Base-by-base conservation (phyloP, 2,888 invertebrate species). In the Cerastoderma edule region DNA sequence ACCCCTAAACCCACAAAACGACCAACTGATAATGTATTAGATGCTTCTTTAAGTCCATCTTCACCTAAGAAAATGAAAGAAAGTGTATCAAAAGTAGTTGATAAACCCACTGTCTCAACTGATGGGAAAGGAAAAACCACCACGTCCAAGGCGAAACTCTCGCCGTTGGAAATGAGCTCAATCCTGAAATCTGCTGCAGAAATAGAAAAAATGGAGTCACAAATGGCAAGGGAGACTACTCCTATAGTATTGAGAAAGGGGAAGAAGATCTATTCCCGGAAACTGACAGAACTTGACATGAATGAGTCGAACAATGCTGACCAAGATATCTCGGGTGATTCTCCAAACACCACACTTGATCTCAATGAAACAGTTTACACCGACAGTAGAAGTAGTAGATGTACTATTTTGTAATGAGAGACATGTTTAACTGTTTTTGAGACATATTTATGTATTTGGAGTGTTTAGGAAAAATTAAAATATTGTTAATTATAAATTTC, bases 361-460 rank as follows among this genome's bases (percentile, higher is more conserved):
- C 66, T 78, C 19, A 74, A 82, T 69, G 76, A 72, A 22, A 78
- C 82, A 13, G 54, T 82, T 5, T 68, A 72, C 32, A 74, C 78
- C 22, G 82, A 82, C 54, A 82, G 82, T 63, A 46, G 78, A 44
- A 78, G 82, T 67, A 32, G 74, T n/a, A 32, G 78, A 53, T 82
- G 82, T 69, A 67, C 63, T 32, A 82, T 82, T 27, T 67, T 81
- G 57, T 81, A 70, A 74, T n/a, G 30, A 2, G 22, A 8, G 10
- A 4, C 22, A 28, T 1, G 8, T 32, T 4, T 57, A 30, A 10
- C 3, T n/a, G 2, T 2, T 13, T 30, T 13, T 16, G 22, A 2
- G 30, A 16, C 10, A 30, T 30, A 24, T 53, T 53, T 8, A 53
- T 22, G 24, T 13, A 53, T 22, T 22, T 53, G 13, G 10, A 53